Percentiles rank a stretch among this genome's conserved stretches.
phyloP scores from a whole-genome alignment of 37 sponge, comb jelly and placozoan species.

The Chondrosia reniformis region DNA sequence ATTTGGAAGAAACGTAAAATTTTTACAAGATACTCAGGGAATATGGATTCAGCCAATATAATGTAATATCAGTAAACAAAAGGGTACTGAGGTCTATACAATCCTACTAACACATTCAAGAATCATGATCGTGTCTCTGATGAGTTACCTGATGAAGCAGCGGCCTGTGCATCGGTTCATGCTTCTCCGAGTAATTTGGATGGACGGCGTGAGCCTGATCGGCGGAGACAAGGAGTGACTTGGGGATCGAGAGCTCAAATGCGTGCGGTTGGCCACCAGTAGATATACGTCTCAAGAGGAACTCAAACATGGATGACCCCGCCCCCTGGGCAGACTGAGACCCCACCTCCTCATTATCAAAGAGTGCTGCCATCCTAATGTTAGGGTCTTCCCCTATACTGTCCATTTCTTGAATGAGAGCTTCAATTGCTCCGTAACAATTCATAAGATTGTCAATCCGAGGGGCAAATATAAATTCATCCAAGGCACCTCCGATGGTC shows the following conservation, averaged over 20 bases:
- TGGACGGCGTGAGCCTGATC: conserved; percentile 97
- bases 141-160: conserved; percentile 72
- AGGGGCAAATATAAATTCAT: conserved; percentile 93
- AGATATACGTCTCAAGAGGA: conserved; percentile 64
- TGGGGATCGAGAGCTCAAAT: conserved; percentile 81
- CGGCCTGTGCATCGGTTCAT: conserved; percentile 80
- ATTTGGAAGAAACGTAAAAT: not conserved
- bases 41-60: not conserved
- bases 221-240: conserved; percentile 87
- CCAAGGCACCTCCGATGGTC: conserved; percentile 75
- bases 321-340: conserved; percentile 94
- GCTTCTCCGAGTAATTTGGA: conserved; percentile 93
- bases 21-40: not conserved
- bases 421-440: conserved; percentile 82
- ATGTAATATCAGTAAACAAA: not conserved
- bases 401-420: conserved; percentile 36
- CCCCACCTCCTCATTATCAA: conserved; percentile 98
- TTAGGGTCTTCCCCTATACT: conserved; percentile 56
- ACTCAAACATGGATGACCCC: conserved; percentile 70
- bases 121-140: too few species aligned
- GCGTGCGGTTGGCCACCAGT: conserved; percentile 43
- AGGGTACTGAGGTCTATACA: not conserved
- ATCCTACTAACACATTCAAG: conserved; percentile 13
- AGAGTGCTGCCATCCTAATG: conserved; percentile 73
- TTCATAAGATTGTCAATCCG: conserved; percentile 93